phyloP scores from a whole-genome alignment of 2,888 invertebrate genomes.

The Miltochrista miniata region DNA sequence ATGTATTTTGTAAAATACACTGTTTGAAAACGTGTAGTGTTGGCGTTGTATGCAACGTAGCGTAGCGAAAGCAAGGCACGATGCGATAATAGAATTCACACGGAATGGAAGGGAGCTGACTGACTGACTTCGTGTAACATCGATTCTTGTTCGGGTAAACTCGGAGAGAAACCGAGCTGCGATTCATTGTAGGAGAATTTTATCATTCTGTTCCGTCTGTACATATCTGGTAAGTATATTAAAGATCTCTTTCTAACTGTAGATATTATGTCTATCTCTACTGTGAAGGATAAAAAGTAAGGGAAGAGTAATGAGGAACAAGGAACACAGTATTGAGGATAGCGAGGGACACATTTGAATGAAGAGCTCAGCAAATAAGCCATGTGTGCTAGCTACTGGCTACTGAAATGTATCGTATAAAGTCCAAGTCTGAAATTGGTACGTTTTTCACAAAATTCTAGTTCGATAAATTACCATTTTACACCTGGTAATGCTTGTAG shows the following conservation, averaged over 20 bases:
- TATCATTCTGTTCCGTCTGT: slow-evolving; percentile 33
- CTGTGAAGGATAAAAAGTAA: too few species aligned
- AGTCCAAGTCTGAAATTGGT: too few species aligned
- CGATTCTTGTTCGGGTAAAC: slow-evolving; percentile 68
- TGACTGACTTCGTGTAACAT: slow-evolving; percentile 68
- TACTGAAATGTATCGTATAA: too few species aligned
- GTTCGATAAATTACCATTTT: too few species aligned
- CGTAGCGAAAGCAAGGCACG: slow-evolving; percentile 66
- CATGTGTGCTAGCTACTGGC: too few species aligned
- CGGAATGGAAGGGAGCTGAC: slow-evolving; percentile 50
- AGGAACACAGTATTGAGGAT: too few species aligned
- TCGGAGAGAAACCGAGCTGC: slow-evolving; percentile 68
- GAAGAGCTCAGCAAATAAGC: too few species aligned
- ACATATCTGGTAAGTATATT: slow-evolving; percentile 16
- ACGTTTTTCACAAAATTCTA: too few species aligned
- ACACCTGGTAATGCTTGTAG: too few species aligned
- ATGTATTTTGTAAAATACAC: slow-evolving; percentile 51
- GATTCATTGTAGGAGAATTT: slow-evolving; percentile 38
- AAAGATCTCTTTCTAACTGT: background rate
- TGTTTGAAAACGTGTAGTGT: slow-evolving; percentile 54
- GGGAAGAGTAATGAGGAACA: too few species aligned
- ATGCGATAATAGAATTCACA: slow-evolving; percentile 27
- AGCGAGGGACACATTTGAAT: too few species aligned
- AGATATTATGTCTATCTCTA: background rate
- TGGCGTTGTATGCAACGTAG: slow-evolving; percentile 31